These are phyloP conservation scores for Albula glossodonta DNA, from an alignment of 2,113 vertebrate genomes.

Conservation along the genomic window DNA sequence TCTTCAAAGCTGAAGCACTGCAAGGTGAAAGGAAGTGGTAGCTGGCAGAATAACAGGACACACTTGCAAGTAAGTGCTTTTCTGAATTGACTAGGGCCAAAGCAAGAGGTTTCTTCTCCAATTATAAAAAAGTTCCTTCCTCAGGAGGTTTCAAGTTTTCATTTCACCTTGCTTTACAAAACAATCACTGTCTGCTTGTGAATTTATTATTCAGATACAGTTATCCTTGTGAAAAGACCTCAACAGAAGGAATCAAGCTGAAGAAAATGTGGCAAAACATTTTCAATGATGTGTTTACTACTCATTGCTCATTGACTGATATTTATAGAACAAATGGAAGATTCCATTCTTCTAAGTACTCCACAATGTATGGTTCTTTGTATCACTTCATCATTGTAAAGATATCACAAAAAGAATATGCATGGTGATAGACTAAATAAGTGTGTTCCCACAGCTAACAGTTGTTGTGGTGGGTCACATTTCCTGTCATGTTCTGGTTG, in stretches of 20 bases:
- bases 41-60: neutral
- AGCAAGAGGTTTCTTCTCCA: neutral
- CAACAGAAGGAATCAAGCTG: neutral
- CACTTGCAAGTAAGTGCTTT: neutral
- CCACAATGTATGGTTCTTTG: no score
- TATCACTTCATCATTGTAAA: no score
- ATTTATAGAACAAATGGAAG: no score
- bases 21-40: neutral
- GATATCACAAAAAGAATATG: no score
- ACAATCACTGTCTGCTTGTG: neutral
- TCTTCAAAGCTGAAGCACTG: neutral
- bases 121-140: neutral
- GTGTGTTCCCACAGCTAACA: no score
- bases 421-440: no score
- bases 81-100: neutral
- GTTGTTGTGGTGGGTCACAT: no score
- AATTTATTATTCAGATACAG: neutral
- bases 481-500: no score
- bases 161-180: neutral
- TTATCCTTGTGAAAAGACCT: neutral
- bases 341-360: no score
- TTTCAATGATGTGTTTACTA: no score
- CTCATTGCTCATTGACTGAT: no score
- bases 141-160: neutral
- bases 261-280: no score